Evolutionary conservation across 2,888 invertebrate species (phyloP).

Genomic region (Chirona hameri): DNA sequence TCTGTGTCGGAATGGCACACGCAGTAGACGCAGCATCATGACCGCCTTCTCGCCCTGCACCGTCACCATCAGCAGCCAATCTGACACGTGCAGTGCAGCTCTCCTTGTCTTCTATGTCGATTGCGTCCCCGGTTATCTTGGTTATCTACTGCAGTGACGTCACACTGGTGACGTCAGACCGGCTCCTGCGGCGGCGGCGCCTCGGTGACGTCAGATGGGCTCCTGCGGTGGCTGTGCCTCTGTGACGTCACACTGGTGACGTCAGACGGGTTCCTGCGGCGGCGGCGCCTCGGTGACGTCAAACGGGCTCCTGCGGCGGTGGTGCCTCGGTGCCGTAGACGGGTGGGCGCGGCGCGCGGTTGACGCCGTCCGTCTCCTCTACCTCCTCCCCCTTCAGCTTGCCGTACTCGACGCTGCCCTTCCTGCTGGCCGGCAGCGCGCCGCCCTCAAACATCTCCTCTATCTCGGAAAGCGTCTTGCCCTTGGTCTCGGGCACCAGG

Average conservation of each 20-base stretch:
- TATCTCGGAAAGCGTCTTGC: slow-evolving; percentile 26
- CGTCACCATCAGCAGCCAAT: too few relatives aligned
- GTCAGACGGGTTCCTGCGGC: neutral
- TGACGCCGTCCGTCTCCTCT: neutral
- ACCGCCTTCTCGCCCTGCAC: too few relatives aligned
- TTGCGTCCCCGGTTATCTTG: too few relatives aligned
- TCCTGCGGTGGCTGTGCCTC: neutral
- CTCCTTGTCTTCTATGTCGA: too few relatives aligned
- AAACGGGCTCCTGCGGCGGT: neutral
- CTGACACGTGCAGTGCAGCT: too few relatives aligned
- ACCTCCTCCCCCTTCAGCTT: neutral
- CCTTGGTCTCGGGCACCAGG: slow-evolving; percentile 23
- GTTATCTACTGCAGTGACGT: too few relatives aligned
- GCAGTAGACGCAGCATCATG: too few relatives aligned
- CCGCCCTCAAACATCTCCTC: slow-evolving; percentile 8
- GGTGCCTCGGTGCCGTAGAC: neutral
- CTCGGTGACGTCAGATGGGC: too few relatives aligned
- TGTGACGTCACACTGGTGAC: too few relatives aligned
- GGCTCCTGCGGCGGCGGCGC: neutral
- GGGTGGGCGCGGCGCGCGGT: neutral
- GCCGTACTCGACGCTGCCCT: neutral
- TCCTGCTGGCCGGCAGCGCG: neutral
- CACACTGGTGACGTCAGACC: too few relatives aligned
- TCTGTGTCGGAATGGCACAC: too few relatives aligned
- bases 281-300: neutral